Conservation (phyloP, 2,888 invertebrate genomes). For the Amaurobius ferox region DNA sequence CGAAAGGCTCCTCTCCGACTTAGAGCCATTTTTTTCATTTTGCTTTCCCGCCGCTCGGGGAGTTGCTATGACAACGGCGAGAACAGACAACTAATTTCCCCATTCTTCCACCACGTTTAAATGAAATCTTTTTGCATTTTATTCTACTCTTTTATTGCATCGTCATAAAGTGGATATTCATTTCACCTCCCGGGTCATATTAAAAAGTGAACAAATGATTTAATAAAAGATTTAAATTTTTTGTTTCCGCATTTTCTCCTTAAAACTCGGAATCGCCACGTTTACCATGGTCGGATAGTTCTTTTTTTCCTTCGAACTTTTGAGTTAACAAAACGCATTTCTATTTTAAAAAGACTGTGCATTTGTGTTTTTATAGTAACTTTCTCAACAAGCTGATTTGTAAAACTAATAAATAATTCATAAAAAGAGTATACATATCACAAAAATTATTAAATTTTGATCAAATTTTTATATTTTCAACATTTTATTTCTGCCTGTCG, state of each 20-base stretch:
- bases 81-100: slow-evolving; percentile 1
- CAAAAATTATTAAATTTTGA: too few relatives aligned
- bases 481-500: too few relatives aligned
- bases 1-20: slow-evolving; percentile 27
- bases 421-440: too few relatives aligned
- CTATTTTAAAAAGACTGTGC: too few relatives aligned
- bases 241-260: background rate
- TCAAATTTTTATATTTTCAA: too few relatives aligned
- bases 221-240: slow-evolving; percentile 11
- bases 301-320: too few relatives aligned
- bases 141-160: slow-evolving; percentile 4
- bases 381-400: too few relatives aligned
- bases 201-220: slow-evolving; percentile 18
- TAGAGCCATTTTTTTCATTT: background rate
- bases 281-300: background rate
- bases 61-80: slow-evolving; percentile 35
- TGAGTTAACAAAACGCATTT: too few relatives aligned
- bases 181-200: slow-evolving; percentile 13
- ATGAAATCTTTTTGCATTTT: slow-evolving; percentile 13
- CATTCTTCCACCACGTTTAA: slow-evolving; percentile 6
- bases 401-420: too few relatives aligned
- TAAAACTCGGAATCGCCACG: background rate
- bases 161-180: slow-evolving; percentile 11
- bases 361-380: too few relatives aligned
- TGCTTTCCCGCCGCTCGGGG: background rate